Percentiles rank a stretch among this genome's conserved stretches.
These are phyloP conservation scores for Drosophila mulleri DNA, from an alignment of 2,888 invertebrate genomes.

Conservation along the genomic window DNA sequence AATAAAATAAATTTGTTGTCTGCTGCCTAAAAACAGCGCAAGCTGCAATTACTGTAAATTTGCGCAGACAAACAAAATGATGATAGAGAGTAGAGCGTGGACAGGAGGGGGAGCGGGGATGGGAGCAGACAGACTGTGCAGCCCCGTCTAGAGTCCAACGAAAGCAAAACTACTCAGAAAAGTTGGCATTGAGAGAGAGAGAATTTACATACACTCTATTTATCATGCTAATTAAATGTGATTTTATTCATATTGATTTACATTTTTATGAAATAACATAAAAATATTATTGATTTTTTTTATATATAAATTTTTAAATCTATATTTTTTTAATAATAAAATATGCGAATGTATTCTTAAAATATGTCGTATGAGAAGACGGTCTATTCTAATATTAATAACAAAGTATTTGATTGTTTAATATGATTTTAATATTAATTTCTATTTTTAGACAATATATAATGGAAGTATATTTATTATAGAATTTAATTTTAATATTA, in stretches of 20 bases:
- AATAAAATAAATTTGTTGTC: slow-evolving; percentile 78
- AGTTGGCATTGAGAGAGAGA: neutral
- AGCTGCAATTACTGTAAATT: slow-evolving; percentile 73
- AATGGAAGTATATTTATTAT: too few relatives aligned
- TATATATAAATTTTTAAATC: neutral
- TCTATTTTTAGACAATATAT: too few relatives aligned
- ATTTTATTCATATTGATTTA: too few relatives aligned
- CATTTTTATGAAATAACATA: too few relatives aligned
- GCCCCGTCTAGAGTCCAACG: neutral
- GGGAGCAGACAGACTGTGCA: neutral
- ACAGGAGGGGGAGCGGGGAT: neutral
- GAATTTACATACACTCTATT: neutral
- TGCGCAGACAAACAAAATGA: slow-evolving; percentile 58
- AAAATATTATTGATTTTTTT: neutral
- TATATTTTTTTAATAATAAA: too few relatives aligned
- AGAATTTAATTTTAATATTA: too few relatives aligned
- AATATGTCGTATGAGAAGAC: too few relatives aligned
- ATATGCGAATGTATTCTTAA: too few relatives aligned
- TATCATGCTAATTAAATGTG: neutral
- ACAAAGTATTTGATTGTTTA: too few relatives aligned
- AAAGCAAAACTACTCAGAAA: slow-evolving; percentile 6
- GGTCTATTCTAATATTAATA: too few relatives aligned
- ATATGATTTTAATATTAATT: too few relatives aligned
- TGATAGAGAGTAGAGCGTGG: neutral
- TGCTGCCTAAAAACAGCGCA: slow-evolving; percentile 50